Evolutionary conservation across 2,797 vertebrate species (phyloP).

Genomic region (Epinephelus awoara): DNA sequence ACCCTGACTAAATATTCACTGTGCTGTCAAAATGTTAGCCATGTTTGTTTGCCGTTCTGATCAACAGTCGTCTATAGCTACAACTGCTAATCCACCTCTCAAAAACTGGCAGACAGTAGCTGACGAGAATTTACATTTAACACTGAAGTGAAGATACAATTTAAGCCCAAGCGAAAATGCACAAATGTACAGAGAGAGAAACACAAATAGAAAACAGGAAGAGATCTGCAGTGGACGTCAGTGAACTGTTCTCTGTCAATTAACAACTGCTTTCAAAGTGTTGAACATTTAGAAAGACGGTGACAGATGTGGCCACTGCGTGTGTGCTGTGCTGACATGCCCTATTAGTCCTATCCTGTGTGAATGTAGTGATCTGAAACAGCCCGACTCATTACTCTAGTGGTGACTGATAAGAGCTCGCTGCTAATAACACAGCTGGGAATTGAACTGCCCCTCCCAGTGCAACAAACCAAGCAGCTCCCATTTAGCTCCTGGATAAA

Average conservation of each 20-base stretch:
- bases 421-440: slow-evolving; percentile 80
- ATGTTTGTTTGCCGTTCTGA: background rate
- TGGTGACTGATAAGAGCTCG: slow-evolving; percentile 82
- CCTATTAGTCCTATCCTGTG: slow-evolving; percentile 82
- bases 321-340: slow-evolving; percentile 76
- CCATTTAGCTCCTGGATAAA: slow-evolving; percentile 59
- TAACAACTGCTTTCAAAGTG: slow-evolving; percentile 73
- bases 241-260: slow-evolving; percentile 71
- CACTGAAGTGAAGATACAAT: background rate
- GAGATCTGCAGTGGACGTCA: slow-evolving; percentile 6
- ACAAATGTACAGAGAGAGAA: background rate
- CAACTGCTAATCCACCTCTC: background rate
- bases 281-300: slow-evolving; percentile 65
- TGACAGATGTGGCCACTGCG: slow-evolving; percentile 75
- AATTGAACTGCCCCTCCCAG: slow-evolving; percentile 62
- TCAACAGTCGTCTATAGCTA: background rate
- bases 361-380: slow-evolving; percentile 79
- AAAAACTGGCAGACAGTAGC: background rate
- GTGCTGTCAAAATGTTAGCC: background rate
- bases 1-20: slow-evolving; percentile 6
- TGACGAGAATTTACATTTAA: slow-evolving; percentile 12
- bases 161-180: background rate
- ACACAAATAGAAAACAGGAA: background rate
- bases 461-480: slow-evolving; percentile 36
- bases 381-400: slow-evolving; percentile 81